These are phyloP conservation scores for Drosophila pandora DNA, from an alignment of 1,140 invertebrate species.

Conservation along the genomic window DNA sequence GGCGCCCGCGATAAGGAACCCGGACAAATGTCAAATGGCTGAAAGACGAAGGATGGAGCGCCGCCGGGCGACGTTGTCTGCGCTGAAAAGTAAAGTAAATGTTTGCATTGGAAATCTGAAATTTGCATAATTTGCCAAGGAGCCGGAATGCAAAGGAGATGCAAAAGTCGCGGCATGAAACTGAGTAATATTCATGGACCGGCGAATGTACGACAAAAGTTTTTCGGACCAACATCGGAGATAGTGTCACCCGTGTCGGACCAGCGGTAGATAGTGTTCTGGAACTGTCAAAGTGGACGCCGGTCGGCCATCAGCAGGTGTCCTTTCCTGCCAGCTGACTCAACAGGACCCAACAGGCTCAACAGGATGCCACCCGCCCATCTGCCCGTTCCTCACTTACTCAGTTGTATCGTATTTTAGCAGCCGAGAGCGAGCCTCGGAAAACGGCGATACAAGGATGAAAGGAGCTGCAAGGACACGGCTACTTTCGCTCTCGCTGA, in stretches of 20 bases:
- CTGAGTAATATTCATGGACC: constrained; percentile 68
- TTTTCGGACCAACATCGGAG: constrained; percentile 23
- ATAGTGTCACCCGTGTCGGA: constrained; percentile 65
- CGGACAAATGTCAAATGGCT: constrained; percentile 69
- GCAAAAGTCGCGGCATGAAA: not conserved
- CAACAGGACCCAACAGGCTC: constrained; percentile 64
- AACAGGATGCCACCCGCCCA: constrained; percentile 59
- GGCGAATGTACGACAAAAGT: constrained; percentile 22
- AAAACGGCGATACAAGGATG: constrained; percentile 69
- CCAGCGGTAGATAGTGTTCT: constrained; percentile 57
- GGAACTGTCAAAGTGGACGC: constrained; percentile 73
- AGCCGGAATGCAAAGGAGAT: constrained; percentile 1
- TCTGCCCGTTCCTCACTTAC: not conserved
- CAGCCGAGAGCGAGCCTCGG: constrained; percentile 62
- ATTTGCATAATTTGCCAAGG: constrained; percentile 81
- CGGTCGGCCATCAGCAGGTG: constrained; percentile 64
- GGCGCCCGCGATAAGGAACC: constrained; percentile 70
- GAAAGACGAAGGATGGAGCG: constrained; percentile 12
- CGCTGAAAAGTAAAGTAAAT: constrained; percentile 82
- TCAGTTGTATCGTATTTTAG: constrained; percentile 68
- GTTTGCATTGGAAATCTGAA: constrained; percentile 80
- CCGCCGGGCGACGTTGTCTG: constrained; percentile 53
- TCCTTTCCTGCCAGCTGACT: constrained; percentile 58
- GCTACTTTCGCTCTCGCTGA: constrained; percentile 70
- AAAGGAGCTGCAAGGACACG: constrained; percentile 26